Evolutionary conservation across 1,140 invertebrate genomes (phyloP).

Genomic region (Mesaphorura yosii): DNA sequence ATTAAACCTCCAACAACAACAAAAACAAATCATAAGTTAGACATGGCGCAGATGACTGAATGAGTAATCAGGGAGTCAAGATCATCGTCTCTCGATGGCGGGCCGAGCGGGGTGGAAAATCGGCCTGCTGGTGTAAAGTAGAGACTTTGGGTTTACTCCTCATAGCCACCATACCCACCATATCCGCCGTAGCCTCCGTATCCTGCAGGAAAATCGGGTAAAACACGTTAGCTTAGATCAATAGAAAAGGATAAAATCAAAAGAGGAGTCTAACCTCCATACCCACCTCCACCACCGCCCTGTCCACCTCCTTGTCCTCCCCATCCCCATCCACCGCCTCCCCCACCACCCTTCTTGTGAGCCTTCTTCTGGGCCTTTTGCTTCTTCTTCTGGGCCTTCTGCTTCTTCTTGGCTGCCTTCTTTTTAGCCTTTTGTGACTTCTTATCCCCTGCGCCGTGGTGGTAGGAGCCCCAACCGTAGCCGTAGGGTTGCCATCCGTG

Average conservation of each 20-base stretch:
- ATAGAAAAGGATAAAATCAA: background rate
- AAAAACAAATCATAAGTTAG: too few relatives aligned
- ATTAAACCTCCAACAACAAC: too few relatives aligned
- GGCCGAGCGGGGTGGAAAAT: too few relatives aligned
- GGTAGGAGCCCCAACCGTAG: slow-evolving; percentile 31
- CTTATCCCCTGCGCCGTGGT: slow-evolving; percentile 18
- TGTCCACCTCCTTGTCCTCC: slow-evolving; percentile 6
- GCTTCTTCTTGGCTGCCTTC: slow-evolving; percentile 26
- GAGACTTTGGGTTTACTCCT: too few relatives aligned
- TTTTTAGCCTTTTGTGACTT: slow-evolving; percentile 25
- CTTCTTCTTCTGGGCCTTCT: slow-evolving; percentile 19
- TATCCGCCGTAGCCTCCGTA: slow-evolving; percentile 9
- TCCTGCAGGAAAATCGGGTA: background rate
- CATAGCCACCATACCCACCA: slow-evolving; percentile 27
- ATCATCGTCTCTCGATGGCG: too few relatives aligned
- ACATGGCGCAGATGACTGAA: too few relatives aligned
- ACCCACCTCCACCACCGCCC: background rate
- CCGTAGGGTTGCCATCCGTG: slow-evolving; percentile 20
- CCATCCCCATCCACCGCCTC: slow-evolving; percentile 9
- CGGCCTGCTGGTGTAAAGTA: too few relatives aligned
- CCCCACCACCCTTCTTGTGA: background rate
- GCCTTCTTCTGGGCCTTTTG: slow-evolving; percentile 3
- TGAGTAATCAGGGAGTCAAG: too few relatives aligned
- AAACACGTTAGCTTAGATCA: background rate
- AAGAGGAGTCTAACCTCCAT: background rate